Evolutionary conservation across 2,888 invertebrate genomes (phyloP).

Genomic region (Drosophila demipolita): DNA sequence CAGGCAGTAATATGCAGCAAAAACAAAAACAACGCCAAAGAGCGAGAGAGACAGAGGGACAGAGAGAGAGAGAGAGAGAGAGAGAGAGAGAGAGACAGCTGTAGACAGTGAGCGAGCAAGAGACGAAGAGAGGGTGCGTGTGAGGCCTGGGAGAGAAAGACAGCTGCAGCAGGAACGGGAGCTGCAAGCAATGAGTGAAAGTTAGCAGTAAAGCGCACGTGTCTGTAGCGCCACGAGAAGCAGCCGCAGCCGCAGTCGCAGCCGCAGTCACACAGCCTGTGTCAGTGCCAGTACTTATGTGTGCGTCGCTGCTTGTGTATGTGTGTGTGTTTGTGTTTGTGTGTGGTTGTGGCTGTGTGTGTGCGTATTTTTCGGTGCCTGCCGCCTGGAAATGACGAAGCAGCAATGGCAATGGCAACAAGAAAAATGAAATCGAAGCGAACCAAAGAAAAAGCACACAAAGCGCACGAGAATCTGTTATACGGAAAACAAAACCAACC

Average conservation of each 20-base stretch:
- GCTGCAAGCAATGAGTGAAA: conserved; percentile 78
- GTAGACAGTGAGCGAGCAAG: conserved; percentile 7
- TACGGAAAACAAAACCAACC: conserved; percentile 71
- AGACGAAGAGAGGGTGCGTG: conserved; percentile 15
- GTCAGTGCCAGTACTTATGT: conserved; percentile 42
- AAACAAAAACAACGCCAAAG: conserved; percentile 49
- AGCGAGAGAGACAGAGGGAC: conserved; percentile 15
- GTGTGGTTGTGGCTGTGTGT: conserved; percentile 1
- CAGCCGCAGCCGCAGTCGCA: conserved; percentile 12
- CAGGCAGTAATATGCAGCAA: conserved; percentile 57
- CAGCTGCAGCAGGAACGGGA: conserved; percentile 49
- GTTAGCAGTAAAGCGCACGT: conserved; percentile 81
- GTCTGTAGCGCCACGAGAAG: conserved; percentile 59
- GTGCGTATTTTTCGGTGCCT: conserved; percentile 44
- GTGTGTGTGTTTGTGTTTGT: background rate
- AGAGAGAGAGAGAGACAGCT: conserved; percentile 11
- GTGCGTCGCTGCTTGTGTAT: background rate
- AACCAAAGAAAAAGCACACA: conserved; percentile 70
- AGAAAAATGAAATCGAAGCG: conserved; percentile 60
- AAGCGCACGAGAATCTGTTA: conserved; percentile 69
- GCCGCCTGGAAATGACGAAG: conserved; percentile 71
- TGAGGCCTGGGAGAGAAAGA: conserved; percentile 26
- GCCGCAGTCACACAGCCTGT: conserved; percentile 37
- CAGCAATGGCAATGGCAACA: conserved; percentile 68
- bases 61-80: conserved; percentile 15